phyloP scores from a whole-genome alignment of 1,140 invertebrate genomes.

The Lordiphosa mommai region DNA sequence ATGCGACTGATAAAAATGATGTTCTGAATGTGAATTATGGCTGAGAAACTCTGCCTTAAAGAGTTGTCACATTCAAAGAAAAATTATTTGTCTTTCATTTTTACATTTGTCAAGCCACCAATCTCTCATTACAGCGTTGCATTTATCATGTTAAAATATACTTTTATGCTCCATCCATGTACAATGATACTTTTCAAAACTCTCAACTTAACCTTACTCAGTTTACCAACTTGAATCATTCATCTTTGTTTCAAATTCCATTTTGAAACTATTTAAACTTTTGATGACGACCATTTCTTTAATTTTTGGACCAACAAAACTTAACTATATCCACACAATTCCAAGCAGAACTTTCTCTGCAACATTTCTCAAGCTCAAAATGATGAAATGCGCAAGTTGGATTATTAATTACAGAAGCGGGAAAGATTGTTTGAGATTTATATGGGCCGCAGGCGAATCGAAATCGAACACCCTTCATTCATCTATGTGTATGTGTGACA shows the following conservation, averaged over 20 bases:
- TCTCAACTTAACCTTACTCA: background rate
- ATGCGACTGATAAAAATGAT: too few species aligned
- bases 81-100: too few species aligned
- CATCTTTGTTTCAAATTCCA: too few species aligned
- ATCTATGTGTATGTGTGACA: slow-evolving; percentile 46
- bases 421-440: slow-evolving; percentile 53
- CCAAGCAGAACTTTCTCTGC: slow-evolving; percentile 35
- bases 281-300: slow-evolving; percentile 37
- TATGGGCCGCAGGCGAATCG: slow-evolving; percentile 48
- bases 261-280: slow-evolving; percentile 48
- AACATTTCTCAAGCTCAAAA: slow-evolving; percentile 74
- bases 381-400: slow-evolving; percentile 68
- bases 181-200: slow-evolving; percentile 14
- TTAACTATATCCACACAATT: slow-evolving; percentile 25
- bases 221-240: slow-evolving; percentile 43
- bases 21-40: too few species aligned
- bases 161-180: too few species aligned
- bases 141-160: too few species aligned
- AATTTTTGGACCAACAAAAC: too few species aligned
- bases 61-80: too few species aligned
- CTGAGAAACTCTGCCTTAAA: too few species aligned
- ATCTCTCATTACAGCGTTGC: too few species aligned
- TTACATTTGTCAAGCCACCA: too few species aligned
- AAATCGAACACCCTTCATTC: slow-evolving; percentile 61
- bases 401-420: slow-evolving; percentile 72